Evolutionary conservation across 2,797 vertebrate genomes (phyloP).

Genomic region (Telmatherina bonti): DNA sequence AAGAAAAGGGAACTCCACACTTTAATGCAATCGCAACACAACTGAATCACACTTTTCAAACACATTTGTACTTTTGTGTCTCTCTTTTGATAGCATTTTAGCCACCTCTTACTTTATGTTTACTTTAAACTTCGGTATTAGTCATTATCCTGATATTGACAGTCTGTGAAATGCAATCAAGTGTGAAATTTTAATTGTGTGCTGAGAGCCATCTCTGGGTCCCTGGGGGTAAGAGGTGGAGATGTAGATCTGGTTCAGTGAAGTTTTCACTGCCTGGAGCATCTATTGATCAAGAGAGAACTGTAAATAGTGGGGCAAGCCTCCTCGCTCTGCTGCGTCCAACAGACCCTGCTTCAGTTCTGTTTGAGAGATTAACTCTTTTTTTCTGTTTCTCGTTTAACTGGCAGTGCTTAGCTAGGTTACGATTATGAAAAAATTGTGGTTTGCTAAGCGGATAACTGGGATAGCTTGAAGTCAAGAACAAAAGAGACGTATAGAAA

Average conservation of each 20-base stretch:
- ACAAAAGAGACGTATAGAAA: conserved; percentile 17
- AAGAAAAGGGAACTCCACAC: neutral
- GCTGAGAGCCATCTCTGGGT: conserved; percentile 60
- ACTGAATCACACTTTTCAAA: too few relatives aligned
- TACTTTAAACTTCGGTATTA: conserved; percentile 63
- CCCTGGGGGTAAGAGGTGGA: conserved; percentile 64
- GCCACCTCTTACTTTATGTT: conserved; percentile 57
- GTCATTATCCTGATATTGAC: conserved; percentile 73
- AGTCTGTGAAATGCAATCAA: conserved; percentile 61
- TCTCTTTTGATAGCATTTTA: conserved; percentile 31
- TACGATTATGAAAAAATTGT: conserved; percentile 54
- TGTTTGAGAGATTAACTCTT: conserved; percentile 33
- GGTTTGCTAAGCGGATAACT: conserved; percentile 22
- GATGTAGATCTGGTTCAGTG: conserved; percentile 74
- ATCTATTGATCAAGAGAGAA: conserved; percentile 68
- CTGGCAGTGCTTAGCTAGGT: conserved; percentile 29
- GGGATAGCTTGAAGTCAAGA: conserved; percentile 49
- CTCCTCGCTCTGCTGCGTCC: conserved; percentile 24
- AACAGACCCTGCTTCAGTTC: conserved; percentile 15
- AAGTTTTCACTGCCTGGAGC: conserved; percentile 65
- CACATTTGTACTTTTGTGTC: neutral
- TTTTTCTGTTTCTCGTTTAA: conserved; percentile 10
- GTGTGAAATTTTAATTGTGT: conserved; percentile 82
- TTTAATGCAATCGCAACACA: too few relatives aligned
- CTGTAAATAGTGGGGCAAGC: conserved; percentile 61